Evolutionary conservation across 2,113 vertebrate genomes (phyloP), one percentile per base, ranked within the genome.

Genomic region (Spea bombifrons): DNA sequence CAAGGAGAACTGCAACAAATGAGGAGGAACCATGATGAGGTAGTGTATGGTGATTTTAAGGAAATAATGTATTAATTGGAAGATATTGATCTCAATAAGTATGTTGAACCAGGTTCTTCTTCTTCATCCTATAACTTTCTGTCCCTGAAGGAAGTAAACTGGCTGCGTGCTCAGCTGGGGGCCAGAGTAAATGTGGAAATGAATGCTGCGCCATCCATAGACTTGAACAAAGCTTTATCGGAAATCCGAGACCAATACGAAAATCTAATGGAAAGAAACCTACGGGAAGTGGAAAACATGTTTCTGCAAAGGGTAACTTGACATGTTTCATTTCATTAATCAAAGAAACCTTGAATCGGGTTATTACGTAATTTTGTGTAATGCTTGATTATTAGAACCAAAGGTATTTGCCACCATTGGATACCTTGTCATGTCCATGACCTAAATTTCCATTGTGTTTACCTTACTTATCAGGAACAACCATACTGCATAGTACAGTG

Each of bases 281-380:
- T 44, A 46, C 83, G 70, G 67, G 90, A 91, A 0, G 59, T 80
- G 5, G 87, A 89, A 59, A 63, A 85, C 48, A 95, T 93, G 93
- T 96, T 91, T 83, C n/a, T 7, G 7, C 61, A 17, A 64, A 64
- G n/a, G n/a, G 61, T 64, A 64, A 7, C 9, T 59, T 5, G 55
- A 59, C 8, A 12, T 13, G 15, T 59, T 12, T 12, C 10, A 30
- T 30, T 1, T 30, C 30, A 30, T 30, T 30, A 30, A 30, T 30
- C 30, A 30, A 30, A 30, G 30, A 30, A 30, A 30, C 30, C 30
- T 30, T 30, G 30, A 30, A 30, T 30, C 30, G 30, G 30, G 30
- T 30, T 30, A 30, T 30, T 30, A 30, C 30, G 30, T 30, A 30
- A 1, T 30, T 30, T 30, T 30, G 30, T 30, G 2, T 30, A 30